Percentiles rank a stretch among this genome's conserved stretches.
Conservation (phyloP, 1,140 invertebrate genomes). For the Lasioglossum baleicum region DNA sequence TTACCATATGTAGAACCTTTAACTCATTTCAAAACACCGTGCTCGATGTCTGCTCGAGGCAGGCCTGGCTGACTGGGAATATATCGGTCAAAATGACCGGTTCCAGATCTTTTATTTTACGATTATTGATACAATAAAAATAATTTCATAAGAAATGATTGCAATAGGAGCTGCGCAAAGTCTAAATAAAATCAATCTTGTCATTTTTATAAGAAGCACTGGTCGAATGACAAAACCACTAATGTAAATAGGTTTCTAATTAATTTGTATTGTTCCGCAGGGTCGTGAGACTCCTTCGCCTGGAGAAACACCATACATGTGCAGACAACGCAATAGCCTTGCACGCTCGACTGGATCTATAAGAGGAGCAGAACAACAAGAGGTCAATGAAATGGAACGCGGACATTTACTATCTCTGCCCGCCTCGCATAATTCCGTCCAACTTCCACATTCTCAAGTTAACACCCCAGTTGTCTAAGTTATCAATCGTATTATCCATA, state of each 20-base stretch:
- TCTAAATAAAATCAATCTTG: too few species aligned
- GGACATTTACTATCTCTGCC: slow-evolving; percentile 81
- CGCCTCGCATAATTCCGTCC: slow-evolving; percentile 73
- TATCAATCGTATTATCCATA: slow-evolving; percentile 58
- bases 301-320: slow-evolving; percentile 88
- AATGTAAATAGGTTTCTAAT: not conserved
- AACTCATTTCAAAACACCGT: too few species aligned
- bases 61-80: too few species aligned
- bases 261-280: slow-evolving; percentile 73
- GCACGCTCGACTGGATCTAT: slow-evolving; percentile 73
- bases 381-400: slow-evolving; percentile 83
- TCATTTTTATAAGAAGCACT: too few species aligned
- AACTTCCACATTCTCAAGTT: slow-evolving; percentile 69
- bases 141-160: too few species aligned
- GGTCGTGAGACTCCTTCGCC: slow-evolving; percentile 88
- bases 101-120: too few species aligned
- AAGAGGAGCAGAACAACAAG: slow-evolving; percentile 74
- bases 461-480: slow-evolving; percentile 70
- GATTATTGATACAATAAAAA: too few species aligned
- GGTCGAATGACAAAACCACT: not conserved
- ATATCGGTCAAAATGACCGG: too few species aligned
- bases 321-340: slow-evolving; percentile 85
- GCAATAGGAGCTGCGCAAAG: too few species aligned
- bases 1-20: too few species aligned
- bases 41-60: too few species aligned